Percentiles rank a stretch among this genome's conserved stretches.
Conservation (phyloP, 2,797 vertebrate genomes). For the Megalops cyprinoides region DNA sequence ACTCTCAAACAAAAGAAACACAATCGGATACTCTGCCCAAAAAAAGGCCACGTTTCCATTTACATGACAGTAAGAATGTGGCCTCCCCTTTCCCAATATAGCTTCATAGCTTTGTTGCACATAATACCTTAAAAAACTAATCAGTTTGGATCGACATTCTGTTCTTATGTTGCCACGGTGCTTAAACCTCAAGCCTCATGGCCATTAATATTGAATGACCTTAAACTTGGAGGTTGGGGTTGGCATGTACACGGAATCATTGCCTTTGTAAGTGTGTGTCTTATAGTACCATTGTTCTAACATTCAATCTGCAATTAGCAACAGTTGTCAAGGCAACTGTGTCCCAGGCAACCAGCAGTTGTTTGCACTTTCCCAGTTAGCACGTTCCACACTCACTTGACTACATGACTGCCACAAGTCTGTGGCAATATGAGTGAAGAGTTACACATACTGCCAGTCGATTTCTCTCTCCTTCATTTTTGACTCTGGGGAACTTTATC, state of each 20-base stretch:
- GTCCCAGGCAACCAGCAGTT: slow-evolving; percentile 65
- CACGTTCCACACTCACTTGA: slow-evolving; percentile 46
- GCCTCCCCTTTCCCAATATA: slow-evolving; percentile 18
- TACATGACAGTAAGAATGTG: neutral
- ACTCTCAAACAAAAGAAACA: slow-evolving; percentile 18
- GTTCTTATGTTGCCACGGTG: slow-evolving; percentile 65
- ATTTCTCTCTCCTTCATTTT: slow-evolving; percentile 24
- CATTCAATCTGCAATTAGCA: slow-evolving; percentile 55
- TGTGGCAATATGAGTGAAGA: slow-evolving; percentile 31
- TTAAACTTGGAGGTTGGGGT: slow-evolving; percentile 47
- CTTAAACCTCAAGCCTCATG: slow-evolving; percentile 57
- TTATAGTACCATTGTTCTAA: slow-evolving; percentile 55
- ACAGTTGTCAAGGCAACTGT: slow-evolving; percentile 70
- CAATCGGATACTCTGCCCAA: neutral
- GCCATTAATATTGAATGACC: slow-evolving; percentile 70
- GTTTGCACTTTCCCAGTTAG: slow-evolving; percentile 56
- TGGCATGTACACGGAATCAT: slow-evolving; percentile 52
- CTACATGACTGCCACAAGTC: slow-evolving; percentile 31
- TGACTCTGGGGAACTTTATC: slow-evolving; percentile 27
- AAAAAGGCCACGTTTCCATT: neutral
- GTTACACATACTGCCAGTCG: slow-evolving; percentile 30
- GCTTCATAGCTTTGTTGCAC: slow-evolving; percentile 45
- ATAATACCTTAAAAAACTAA: slow-evolving; percentile 51
- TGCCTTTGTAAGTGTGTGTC: slow-evolving; percentile 60
- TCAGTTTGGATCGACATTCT: slow-evolving; percentile 60